These are phyloP conservation scores for Sphaeridia pumilis DNA, from an alignment of 2,888 invertebrate genomes.

Conservation along the genomic window DNA sequence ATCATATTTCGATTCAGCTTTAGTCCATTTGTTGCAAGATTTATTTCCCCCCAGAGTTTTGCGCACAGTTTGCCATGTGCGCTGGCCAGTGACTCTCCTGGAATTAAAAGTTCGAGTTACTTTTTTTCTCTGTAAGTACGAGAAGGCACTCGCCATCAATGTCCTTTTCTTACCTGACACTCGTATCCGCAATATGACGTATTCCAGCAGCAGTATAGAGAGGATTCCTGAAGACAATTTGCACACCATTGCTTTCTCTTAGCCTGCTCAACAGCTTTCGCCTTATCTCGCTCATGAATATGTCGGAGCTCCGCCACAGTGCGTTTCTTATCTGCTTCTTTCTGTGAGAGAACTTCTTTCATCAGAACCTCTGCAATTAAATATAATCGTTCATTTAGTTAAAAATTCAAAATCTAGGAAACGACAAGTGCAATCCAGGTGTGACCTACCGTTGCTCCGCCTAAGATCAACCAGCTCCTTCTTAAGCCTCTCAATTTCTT, in stretches of 20 bases:
- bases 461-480: conserved; percentile 63
- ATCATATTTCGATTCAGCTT: too few relatives aligned
- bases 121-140: too few relatives aligned
- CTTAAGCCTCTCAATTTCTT: conserved; percentile 58
- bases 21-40: too few relatives aligned
- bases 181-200: conserved; percentile 83
- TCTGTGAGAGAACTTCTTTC: conserved; percentile 55
- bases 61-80: conserved; percentile 55
- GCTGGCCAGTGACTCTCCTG: conserved; percentile 66
- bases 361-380: conserved; percentile 57
- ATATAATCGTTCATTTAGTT: neutral
- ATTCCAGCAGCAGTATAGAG: conserved; percentile 93
- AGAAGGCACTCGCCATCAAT: too few relatives aligned
- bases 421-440: too few relatives aligned
- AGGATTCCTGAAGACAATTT: conserved; percentile 72
- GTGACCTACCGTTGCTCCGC: conserved; percentile 51
- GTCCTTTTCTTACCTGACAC: conserved; percentile 55
- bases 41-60: conserved; percentile 34
- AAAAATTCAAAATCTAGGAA: too few relatives aligned
- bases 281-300: conserved; percentile 56
- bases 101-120: conserved; percentile 6
- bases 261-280: conserved; percentile 59
- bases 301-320: conserved; percentile 53
- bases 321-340: conserved; percentile 58
- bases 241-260: conserved; percentile 91